Conservation (phyloP, 1,140 invertebrate genomes). For the Agrypnia vestita region DNA sequence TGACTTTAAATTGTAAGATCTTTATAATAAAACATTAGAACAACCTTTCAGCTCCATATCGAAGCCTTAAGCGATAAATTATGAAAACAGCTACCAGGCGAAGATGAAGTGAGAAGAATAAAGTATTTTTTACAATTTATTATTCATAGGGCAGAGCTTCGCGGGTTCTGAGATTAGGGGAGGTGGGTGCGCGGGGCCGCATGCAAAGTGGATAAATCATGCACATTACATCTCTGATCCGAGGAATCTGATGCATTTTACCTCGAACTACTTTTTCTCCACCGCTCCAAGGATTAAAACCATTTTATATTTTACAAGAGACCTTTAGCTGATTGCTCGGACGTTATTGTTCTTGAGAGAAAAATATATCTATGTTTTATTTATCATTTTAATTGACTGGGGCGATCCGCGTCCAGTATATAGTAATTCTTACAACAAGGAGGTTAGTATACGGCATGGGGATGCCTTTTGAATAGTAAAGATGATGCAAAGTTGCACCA, state of each 20-base stretch:
- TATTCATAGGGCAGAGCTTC: conserved; percentile 7
- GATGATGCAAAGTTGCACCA: too few species aligned
- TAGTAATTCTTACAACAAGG: too few species aligned
- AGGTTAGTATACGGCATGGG: too few species aligned
- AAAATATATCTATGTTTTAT: neutral
- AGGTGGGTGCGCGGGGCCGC: neutral
- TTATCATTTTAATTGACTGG: too few species aligned
- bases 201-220: conserved; percentile 20
- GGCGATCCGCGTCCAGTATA: too few species aligned
- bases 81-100: neutral
- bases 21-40: too few species aligned
- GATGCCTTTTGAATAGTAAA: too few species aligned
- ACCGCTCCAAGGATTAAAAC: neutral
- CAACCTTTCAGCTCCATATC: neutral
- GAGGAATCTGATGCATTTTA: too few species aligned
- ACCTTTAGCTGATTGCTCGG: neutral
- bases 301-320: neutral
- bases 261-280: neutral
- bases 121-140: conserved; percentile 12
- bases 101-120: neutral
- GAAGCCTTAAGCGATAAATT: neutral
- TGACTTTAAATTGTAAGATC: too few species aligned
- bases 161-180: neutral
- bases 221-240: neutral
- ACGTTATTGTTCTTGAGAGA: neutral